These are phyloP conservation scores for Diadegma fenestrale DNA, from an alignment of 2,888 invertebrate species.

Conservation along the genomic window DNA sequence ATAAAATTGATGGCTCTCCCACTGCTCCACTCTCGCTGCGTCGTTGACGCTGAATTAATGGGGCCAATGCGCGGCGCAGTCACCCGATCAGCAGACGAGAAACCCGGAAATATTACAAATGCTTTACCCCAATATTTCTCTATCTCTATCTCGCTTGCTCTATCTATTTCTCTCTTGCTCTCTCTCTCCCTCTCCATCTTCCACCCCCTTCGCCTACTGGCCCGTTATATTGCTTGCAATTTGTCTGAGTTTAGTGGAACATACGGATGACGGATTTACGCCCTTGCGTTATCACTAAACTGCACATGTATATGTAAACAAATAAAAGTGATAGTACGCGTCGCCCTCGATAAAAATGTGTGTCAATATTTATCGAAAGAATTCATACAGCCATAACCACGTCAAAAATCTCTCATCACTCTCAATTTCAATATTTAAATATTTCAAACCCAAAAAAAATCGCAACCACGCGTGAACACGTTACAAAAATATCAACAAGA, in stretches of 20 bases:
- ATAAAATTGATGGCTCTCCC: constrained; percentile 58
- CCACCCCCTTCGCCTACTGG: constrained; percentile 36
- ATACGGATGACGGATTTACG: constrained; percentile 61
- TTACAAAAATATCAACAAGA: neutral
- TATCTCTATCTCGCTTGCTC: neutral
- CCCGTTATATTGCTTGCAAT: constrained; percentile 63
- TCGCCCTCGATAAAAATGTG: neutral
- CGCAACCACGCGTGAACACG: too few species aligned
- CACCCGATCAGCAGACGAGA: constrained; percentile 62
- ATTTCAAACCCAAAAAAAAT: too few species aligned
- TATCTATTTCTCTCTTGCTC: constrained; percentile 10
- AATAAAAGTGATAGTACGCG: neutral
- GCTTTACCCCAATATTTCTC: constrained; percentile 41
- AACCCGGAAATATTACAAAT: constrained; percentile 67
- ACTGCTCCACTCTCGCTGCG: constrained; percentile 63
- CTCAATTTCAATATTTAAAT: too few species aligned
- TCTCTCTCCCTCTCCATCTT: constrained; percentile 8
- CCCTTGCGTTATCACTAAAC: constrained; percentile 46
- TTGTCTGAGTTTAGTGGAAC: constrained; percentile 66
- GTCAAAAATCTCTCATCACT: too few species aligned
- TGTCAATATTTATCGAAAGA: neutral
- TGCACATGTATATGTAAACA: constrained; percentile 7
- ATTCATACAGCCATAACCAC: neutral
- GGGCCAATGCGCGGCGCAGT: constrained; percentile 60
- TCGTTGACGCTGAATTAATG: constrained; percentile 66